Conservation (phyloP, 2,888 invertebrate species). For the Sepiola atlantica region DNA sequence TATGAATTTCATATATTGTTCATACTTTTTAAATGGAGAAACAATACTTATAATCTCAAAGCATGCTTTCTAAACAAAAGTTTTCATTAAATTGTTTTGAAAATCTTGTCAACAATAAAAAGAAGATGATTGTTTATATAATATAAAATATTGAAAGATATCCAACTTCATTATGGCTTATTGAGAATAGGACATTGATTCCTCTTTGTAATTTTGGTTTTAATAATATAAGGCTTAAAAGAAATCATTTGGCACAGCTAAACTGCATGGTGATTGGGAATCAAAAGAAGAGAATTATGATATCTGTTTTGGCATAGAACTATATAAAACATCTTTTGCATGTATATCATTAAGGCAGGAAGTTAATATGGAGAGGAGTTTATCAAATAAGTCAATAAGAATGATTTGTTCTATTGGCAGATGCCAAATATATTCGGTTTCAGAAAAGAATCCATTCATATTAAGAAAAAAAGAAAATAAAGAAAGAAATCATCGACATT, state of each 20-base stretch:
- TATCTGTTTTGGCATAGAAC: background rate
- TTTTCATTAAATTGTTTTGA: background rate
- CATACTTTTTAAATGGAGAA: background rate
- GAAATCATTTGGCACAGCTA: constrained; percentile 12
- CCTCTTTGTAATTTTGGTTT: background rate
- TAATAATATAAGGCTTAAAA: constrained; percentile 8
- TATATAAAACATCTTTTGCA: background rate
- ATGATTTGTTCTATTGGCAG: background rate
- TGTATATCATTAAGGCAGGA: background rate
- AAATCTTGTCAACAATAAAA: background rate
- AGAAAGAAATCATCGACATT: background rate
- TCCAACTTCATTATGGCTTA: constrained; percentile 32
- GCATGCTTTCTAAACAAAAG: background rate
- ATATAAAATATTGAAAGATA: background rate
- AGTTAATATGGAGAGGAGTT: background rate
- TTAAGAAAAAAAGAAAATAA: background rate
- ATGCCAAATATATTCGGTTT: background rate
- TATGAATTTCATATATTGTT: background rate
- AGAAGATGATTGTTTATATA: background rate
- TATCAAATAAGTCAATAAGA: constrained; percentile 9
- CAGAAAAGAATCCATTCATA: background rate
- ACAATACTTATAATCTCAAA: background rate
- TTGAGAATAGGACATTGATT: background rate
- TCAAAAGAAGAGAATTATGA: background rate
- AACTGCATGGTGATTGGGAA: background rate